Evolutionary conservation across 2,888 invertebrate species (phyloP).

Genomic region (Phaedon cochleariae): DNA sequence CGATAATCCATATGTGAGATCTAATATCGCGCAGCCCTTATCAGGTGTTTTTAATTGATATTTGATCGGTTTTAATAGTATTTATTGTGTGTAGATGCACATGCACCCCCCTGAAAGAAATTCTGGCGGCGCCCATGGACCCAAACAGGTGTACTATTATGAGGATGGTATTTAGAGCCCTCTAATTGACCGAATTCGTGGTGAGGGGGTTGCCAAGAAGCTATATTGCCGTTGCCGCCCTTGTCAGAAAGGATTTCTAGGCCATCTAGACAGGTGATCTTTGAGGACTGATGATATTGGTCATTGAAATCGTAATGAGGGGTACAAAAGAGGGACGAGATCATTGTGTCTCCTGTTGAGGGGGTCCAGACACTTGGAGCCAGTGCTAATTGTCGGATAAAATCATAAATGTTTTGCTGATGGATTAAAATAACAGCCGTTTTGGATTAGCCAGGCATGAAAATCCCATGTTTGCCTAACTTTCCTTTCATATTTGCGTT

Average conservation of each 20-base stretch:
- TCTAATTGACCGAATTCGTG: background rate
- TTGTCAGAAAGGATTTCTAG: background rate
- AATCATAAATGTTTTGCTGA: background rate
- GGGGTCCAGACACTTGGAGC: slow-evolving; percentile 3
- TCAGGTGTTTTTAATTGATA: too few species aligned
- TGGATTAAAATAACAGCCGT: background rate
- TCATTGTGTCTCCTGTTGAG: slow-evolving; percentile 21
- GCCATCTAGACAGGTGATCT: slow-evolving; percentile 20
- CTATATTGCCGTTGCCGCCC: background rate
- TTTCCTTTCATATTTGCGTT: too few species aligned
- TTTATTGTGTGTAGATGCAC: too few species aligned
- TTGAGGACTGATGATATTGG: background rate
- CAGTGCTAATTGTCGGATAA: background rate
- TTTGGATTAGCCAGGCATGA: background rate
- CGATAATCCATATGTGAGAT: too few species aligned
- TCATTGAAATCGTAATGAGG: slow-evolving; percentile 6
- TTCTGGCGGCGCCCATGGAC: too few species aligned
- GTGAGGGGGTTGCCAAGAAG: background rate
- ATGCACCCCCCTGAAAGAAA: too few species aligned
- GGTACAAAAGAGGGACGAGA: slow-evolving; percentile 16
- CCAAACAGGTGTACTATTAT: background rate
- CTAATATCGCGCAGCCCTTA: too few species aligned
- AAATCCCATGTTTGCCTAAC: too few species aligned
- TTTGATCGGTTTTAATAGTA: too few species aligned
- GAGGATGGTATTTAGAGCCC: background rate